These are phyloP conservation scores for Sinhomidia bicolor DNA, from an alignment of 2,888 invertebrate species.

Conservation along the genomic window DNA sequence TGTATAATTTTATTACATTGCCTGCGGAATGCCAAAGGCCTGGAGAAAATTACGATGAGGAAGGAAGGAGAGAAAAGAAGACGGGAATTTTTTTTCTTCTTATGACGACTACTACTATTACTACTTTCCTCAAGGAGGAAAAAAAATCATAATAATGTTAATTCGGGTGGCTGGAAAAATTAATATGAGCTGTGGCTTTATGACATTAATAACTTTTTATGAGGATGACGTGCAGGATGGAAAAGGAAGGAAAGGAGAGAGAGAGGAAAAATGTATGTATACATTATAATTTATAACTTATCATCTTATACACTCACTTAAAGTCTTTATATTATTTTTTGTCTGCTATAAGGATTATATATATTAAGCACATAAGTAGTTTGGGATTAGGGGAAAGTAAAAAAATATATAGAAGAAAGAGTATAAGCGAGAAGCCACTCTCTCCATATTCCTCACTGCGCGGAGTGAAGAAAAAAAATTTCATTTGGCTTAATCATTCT, in stretches of 20 bases:
- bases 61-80: constrained; percentile 17
- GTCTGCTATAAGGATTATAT: background rate
- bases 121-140: constrained; percentile 1
- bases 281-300: constrained; percentile 48
- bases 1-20: constrained; percentile 35
- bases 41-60: constrained; percentile 7
- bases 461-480: background rate
- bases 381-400: background rate
- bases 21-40: constrained; percentile 18
- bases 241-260: constrained; percentile 46
- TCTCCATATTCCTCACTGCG: background rate
- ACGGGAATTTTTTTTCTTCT: constrained; percentile 6
- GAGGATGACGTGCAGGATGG: constrained; percentile 12
- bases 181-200: constrained; percentile 79
- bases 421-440: background rate
- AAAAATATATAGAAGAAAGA: background rate
- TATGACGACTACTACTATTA: too few relatives aligned
- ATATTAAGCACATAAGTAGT: background rate
- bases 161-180: constrained; percentile 78
- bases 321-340: constrained; percentile 43
- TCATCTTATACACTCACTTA: background rate
- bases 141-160: constrained; percentile 75
- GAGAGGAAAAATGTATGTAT: too few relatives aligned
- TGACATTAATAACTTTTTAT: constrained; percentile 72
- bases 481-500: constrained; percentile 66